phyloP scores from a whole-genome alignment of 2,888 invertebrate species.

The Netelia virgata region DNA sequence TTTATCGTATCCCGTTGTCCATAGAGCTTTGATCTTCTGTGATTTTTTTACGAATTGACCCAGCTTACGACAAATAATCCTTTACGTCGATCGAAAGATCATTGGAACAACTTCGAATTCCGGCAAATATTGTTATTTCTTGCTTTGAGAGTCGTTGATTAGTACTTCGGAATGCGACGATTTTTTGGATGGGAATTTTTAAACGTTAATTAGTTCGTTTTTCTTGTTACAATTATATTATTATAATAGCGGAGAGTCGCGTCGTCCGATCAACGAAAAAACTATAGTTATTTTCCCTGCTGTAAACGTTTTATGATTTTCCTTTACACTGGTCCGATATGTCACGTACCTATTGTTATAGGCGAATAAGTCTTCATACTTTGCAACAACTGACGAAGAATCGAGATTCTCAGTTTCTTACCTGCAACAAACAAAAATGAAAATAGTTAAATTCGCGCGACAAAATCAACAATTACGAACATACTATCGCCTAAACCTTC shows the following conservation, averaged over 20 bases:
- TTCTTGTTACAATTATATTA: background rate
- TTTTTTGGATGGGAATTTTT: background rate
- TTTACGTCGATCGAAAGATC: background rate
- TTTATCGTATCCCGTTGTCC: background rate
- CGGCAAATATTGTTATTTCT: background rate
- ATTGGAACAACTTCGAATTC: background rate
- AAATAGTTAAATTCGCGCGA: constrained; percentile 1
- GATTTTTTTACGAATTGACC: background rate
- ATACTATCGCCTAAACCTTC: background rate
- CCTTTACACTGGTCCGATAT: background rate
- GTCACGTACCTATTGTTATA: background rate
- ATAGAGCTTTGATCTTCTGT: background rate
- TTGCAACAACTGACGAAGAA: background rate
- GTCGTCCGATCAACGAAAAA: background rate
- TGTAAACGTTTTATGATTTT: background rate
- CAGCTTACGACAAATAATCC: background rate
- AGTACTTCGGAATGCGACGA: too few relatives aligned
- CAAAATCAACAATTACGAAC: background rate
- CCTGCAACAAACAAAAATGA: constrained; percentile 10
- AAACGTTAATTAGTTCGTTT: background rate
- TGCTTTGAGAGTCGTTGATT: background rate
- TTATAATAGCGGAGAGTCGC: too few relatives aligned
- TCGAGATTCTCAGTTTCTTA: background rate
- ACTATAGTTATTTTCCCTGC: background rate
- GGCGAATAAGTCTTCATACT: background rate